Conservation (phyloP, 1,140 invertebrate species). For the Colletes latitarsis region DNA sequence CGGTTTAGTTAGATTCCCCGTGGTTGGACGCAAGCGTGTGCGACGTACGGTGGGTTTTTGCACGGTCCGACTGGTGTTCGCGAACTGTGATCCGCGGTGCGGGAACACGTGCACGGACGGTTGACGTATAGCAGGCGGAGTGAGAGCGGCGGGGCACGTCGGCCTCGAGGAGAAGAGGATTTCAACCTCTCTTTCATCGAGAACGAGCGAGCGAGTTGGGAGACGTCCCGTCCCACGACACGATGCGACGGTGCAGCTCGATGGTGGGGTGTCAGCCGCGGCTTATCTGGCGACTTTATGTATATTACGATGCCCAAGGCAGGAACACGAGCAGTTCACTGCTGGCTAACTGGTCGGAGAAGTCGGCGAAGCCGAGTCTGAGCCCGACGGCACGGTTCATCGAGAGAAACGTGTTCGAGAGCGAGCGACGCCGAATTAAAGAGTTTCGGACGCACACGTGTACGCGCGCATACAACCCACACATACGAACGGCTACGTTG, state of each 20-base stretch:
- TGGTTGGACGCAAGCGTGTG: too few species aligned
- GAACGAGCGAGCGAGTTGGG: slow-evolving; percentile 37
- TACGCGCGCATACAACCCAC: background rate
- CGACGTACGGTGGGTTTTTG: too few species aligned
- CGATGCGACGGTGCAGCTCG: slow-evolving; percentile 53
- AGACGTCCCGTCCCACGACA: slow-evolving; percentile 49
- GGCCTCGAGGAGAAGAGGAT: slow-evolving; percentile 40
- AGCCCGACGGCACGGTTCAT: slow-evolving; percentile 21
- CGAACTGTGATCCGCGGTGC: slow-evolving; percentile 3
- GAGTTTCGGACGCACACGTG: background rate
- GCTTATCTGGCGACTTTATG: slow-evolving; percentile 76
- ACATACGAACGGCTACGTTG: background rate
- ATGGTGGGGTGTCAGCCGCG: slow-evolving; percentile 64
- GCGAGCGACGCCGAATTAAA: slow-evolving; percentile 23
- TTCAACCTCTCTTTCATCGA: slow-evolving; percentile 35
- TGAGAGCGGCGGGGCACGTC: background rate
- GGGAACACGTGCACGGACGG: slow-evolving; percentile 13
- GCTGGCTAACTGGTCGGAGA: slow-evolving; percentile 72
- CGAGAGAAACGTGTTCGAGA: slow-evolving; percentile 43
- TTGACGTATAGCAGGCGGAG: background rate
- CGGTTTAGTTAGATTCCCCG: too few species aligned
- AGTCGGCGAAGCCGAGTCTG: slow-evolving; percentile 54
- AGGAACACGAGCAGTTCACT: slow-evolving; percentile 73
- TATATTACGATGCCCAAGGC: slow-evolving; percentile 74
- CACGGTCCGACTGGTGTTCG: background rate